Base-by-base conservation (phyloP, 2,888 invertebrate genomes). In the Sesia bembeciformis region DNA sequence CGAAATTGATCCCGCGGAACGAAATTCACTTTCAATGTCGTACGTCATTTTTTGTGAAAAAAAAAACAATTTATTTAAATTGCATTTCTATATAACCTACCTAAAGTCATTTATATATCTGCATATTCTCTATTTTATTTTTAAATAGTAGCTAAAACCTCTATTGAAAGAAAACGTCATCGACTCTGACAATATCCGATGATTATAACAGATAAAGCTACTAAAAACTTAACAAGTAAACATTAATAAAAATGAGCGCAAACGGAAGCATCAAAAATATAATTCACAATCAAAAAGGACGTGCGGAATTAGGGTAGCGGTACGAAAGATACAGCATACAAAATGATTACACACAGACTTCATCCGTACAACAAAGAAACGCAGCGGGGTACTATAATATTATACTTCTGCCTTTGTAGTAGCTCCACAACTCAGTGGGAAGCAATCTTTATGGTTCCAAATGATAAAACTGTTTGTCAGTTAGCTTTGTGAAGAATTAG, bases 381-480 rank as follows among this genome's bases (percentile, higher is more conserved):
- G 56, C 89, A 87, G 87, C 88, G 88, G 88, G 89, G 84, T 75
- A 74, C 84, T 81, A 76, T 76, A 78, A 86, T 88, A 89, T 88
- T 88, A 84, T 88, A 84, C 82, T 74, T 78, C 72, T 79, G 80
- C 85, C 87, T 88, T 89, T 88, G 87, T 88, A 73, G 84, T 81
- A 80, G 83, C 84, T 81, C 70, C 75, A 70, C 69, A 68, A 68
- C 87, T 59, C 87, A 83, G 87, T 87, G 80, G 88, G 87, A 80
- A 76, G 84, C 78, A 82, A 84, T 81, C 86, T 88, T 87, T 88
- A 88, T 81, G 87, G 87, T 83, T 87, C 83, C 82, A 81, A 88
- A 89, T 89, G 88, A 88, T 89, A 86, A 84, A 84, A 88, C 76
- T 84, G 87, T 87, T 86, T 84, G 85, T 86, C 82, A 83, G 85